These are phyloP conservation scores for Heteromyza rotundicornis DNA, from an alignment of 2,888 invertebrate species.

Conservation along the genomic window DNA sequence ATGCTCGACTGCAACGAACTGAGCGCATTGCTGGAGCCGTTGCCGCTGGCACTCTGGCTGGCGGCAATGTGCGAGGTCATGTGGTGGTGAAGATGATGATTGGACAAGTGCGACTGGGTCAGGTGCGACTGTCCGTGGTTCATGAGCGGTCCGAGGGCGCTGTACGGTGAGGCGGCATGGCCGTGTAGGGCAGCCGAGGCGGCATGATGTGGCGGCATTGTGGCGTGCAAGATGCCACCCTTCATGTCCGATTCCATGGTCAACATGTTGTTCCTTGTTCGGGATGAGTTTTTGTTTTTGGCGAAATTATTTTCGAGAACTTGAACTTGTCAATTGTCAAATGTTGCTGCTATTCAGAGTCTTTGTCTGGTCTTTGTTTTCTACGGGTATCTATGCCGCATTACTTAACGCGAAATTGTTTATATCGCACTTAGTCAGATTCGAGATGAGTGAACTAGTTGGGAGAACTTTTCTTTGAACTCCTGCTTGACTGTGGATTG, in stretches of 20 bases:
- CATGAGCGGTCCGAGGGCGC: conserved; percentile 76
- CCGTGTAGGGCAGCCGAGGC: conserved; percentile 67
- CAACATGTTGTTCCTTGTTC: conserved; percentile 84
- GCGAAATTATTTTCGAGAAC: too few species aligned
- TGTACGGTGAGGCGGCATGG: conserved; percentile 71
- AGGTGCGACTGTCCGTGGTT: conserved; percentile 71
- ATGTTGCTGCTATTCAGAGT: too few species aligned
- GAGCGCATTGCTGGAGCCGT: conserved; percentile 48
- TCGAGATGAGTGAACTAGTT: too few species aligned
- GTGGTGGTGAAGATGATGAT: conserved; percentile 67
- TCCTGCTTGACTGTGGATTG: too few species aligned
- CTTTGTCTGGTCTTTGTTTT: too few species aligned
- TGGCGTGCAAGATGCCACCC: conserved; percentile 85
- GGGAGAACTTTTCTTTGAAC: too few species aligned
- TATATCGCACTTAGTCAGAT: too few species aligned
- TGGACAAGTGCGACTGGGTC: conserved; percentile 68
- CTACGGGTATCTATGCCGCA: too few species aligned
- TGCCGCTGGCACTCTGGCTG: conserved; percentile 45
- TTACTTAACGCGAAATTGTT: too few species aligned
- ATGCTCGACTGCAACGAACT: conserved; percentile 58
- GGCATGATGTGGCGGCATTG: conserved; percentile 84
- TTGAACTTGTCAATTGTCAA: too few species aligned
- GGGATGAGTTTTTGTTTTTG: too few species aligned
- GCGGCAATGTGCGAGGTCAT: conserved; percentile 60
- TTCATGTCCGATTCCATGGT: conserved; percentile 92